Conservation (phyloP, 2,888 invertebrate genomes). For the Sinhomidia bicolor region DNA sequence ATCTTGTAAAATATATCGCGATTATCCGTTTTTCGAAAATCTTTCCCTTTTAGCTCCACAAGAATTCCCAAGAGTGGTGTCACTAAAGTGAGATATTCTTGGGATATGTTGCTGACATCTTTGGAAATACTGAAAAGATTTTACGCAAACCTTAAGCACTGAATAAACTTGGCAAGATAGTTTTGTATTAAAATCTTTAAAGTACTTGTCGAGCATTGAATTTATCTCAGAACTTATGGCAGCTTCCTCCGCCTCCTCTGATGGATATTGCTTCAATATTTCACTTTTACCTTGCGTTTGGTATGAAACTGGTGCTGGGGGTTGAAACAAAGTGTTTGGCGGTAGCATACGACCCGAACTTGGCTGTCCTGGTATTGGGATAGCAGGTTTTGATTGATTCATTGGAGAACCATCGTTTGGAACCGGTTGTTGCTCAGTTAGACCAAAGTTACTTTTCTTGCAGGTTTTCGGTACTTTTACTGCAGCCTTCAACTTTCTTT, state of each 20-base stretch:
- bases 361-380: not conserved
- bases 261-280: not conserved
- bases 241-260: constrained; percentile 33
- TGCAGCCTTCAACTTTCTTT: constrained; percentile 16
- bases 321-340: not conserved
- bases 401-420: not conserved
- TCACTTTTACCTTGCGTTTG: not conserved
- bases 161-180: not conserved
- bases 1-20: constrained; percentile 35
- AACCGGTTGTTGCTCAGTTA: not conserved
- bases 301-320: not conserved
- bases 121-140: not conserved
- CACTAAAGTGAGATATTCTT: constrained; percentile 10
- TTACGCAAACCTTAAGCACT: not conserved
- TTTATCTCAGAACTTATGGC: constrained; percentile 5
- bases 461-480: not conserved
- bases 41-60: constrained; percentile 40
- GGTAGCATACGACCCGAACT: not conserved
- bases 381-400: not conserved
- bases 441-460: not conserved
- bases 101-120: not conserved
- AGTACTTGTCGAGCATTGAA: constrained; percentile 46
- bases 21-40: constrained; percentile 52
- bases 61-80: constrained; percentile 18
- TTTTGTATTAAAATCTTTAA: not conserved